Evolutionary conservation across 2,888 invertebrate genomes (phyloP).

Genomic region (Syrphus vitripennis): DNA sequence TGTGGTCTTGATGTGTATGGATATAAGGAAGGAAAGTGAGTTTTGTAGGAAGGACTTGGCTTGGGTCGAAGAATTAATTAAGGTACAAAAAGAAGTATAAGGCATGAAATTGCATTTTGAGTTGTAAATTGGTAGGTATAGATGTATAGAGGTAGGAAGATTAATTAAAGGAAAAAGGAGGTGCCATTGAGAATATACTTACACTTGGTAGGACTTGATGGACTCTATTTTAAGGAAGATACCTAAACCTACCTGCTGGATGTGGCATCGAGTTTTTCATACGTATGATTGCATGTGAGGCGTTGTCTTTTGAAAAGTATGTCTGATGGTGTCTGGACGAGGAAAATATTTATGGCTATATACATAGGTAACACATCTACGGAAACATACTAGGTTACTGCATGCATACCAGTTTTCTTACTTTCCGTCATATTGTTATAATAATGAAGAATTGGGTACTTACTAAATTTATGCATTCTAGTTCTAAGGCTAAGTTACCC

Average conservation of each 20-base stretch:
- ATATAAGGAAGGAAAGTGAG: not conserved
- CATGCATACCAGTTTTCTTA: too few relatives aligned
- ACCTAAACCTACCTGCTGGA: not conserved
- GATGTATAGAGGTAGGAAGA: not conserved
- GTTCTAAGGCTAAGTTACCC: too few relatives aligned
- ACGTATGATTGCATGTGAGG: not conserved
- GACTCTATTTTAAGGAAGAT: not conserved
- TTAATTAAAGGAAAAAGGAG: constrained; percentile 23
- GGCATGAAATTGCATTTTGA: not conserved
- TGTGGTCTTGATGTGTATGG: constrained; percentile 5
- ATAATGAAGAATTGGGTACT: too few relatives aligned
- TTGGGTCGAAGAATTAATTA: not conserved
- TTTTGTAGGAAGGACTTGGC: constrained; percentile 41
- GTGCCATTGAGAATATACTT: not conserved
- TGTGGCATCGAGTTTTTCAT: not conserved
- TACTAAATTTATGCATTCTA: too few relatives aligned
- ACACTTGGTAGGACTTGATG: not conserved
- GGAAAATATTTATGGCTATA: not conserved
- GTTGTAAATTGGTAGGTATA: not conserved
- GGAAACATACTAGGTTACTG: too few relatives aligned
- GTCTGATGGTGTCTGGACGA: not conserved
- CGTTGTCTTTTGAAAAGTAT: not conserved
- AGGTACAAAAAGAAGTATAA: not conserved
- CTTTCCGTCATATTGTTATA: too few relatives aligned
- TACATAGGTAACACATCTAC: not conserved